Evolutionary conservation across 2,113 vertebrate genomes (phyloP).

Genomic region (Spheniscus mendiculus): DNA sequence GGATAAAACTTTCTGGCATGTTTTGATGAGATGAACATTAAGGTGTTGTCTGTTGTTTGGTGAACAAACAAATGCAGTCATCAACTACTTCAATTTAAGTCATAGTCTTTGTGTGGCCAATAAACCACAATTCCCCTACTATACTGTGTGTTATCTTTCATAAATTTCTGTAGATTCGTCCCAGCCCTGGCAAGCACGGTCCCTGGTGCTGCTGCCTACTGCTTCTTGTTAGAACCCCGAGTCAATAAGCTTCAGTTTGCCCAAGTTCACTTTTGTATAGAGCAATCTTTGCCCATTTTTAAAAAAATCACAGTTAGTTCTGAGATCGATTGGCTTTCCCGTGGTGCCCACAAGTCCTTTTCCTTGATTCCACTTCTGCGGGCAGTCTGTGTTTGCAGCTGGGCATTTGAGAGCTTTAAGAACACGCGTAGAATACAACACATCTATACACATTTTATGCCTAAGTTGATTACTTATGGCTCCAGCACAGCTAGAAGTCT

Average conservation of each 20-base stretch:
- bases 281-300: background rate
- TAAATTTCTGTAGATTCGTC: background rate
- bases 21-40: background rate
- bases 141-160: background rate
- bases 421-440: background rate
- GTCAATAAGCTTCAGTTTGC: background rate
- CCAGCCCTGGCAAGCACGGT: background rate
- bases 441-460: accelerated
- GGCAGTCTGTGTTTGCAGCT: background rate
- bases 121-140: background rate
- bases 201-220: background rate
- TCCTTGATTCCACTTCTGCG: background rate
- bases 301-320: background rate
- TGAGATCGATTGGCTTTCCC: background rate
- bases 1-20: background rate
- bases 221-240: background rate
- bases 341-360: background rate
- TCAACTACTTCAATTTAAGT: background rate
- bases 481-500: background rate
- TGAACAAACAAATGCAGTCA: background rate
- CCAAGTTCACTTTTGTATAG: background rate
- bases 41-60: background rate
- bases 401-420: background rate
- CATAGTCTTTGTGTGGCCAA: background rate
- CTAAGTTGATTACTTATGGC: background rate